Evolutionary conservation across 2,888 invertebrate genomes (phyloP), one percentile per base, ranked within the genome.

Genomic region (Camptogramma bilineatum): DNA sequence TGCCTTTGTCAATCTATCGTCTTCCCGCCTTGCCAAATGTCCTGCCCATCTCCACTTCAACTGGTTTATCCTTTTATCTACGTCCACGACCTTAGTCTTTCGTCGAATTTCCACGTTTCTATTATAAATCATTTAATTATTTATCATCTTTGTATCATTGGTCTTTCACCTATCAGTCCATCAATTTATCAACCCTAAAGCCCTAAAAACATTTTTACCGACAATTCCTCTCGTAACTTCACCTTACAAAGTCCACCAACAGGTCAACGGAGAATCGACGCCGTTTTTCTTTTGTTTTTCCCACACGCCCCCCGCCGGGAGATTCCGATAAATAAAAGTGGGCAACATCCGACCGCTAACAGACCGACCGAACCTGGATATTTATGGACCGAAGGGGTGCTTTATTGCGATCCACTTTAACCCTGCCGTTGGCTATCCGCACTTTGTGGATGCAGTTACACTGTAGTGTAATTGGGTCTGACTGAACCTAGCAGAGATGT

Each of bases 381-480:
- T 91, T 91, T 93, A 93, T 92, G 90, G 89, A 85, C 86, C 88
- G 86, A 85, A 88, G 90, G 92, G 92, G 85, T 91, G 90, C 84
- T 92, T 92, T 91, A 91, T 91, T 82, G 88, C 86, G 72, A 81
- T 84, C 88, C 87, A 86, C 87, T 91, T 91, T 91, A 91, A 88
- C 91, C 91, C 87, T 85, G 91, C 91, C 90, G 85, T 86, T 81
- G 91, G 91, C 90, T 77, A 87, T 91, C 87, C 85, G 82, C 89
- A 90, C 90, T 90, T 85, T 83, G 76, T 74, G 78, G 64, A 13
- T 24, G n/a, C 54, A 59, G 62, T 85, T 66, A 85, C 84, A 88
- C 83, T 71, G 82, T 68, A 13, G 4, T 42, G 82, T 77, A 76
- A 71, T n/a, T 10, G 10, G 18, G 18, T 28, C 28, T 31, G 17